Evolutionary conservation across 2,113 vertebrate genomes (phyloP), one percentile per base, ranked within the genome.

Genomic region (Tragelaphus imberbis): DNA sequence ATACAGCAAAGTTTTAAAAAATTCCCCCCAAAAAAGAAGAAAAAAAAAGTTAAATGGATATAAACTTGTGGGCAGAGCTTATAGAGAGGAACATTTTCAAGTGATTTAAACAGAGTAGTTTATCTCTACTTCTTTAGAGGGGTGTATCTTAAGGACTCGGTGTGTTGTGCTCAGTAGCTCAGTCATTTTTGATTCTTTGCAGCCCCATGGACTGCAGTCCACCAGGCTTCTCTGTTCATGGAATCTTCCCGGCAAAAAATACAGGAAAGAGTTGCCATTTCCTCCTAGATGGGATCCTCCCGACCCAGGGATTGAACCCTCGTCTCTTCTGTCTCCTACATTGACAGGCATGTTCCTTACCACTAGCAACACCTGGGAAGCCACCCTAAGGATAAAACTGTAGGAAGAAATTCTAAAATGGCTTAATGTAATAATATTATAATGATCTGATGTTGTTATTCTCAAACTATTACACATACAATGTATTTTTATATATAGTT

Each of bases 361-460:
- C 23, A 44, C 71, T 77, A 44, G 71, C 6, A 3, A 44, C 40
- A 77, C 71, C 71, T 77, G 10, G 11, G 3, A 77, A 77, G 23
- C 40, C 71, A 55, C 33, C 30, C 19, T 59, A 55, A 91, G 19
- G 40, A 36, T 5, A 40, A 27, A 58, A 49, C 23, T 86, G 21
- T 77, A 53, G 94, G 75, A 77, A 71, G 15, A 80, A 95, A 93
- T 81, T 56, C 47, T 90, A 27, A 58, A 89, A 77, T 4, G 75
- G 6, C 94, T 95, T 92, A 33, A 2, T 56, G 2, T 75, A 90
- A 85, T 97, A 84, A 85, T 58, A 90, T 63, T 96, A 8, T 28
- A 75, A 89, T 84, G 80, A 58, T 86, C 49, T 93, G 30, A 85
- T 27, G 88, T 90, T 97, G 90, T 90, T 97, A 96, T 94, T 93